These are phyloP conservation scores for Falco cherrug DNA, from an alignment of 2,797 vertebrate genomes.

Conservation along the genomic window DNA sequence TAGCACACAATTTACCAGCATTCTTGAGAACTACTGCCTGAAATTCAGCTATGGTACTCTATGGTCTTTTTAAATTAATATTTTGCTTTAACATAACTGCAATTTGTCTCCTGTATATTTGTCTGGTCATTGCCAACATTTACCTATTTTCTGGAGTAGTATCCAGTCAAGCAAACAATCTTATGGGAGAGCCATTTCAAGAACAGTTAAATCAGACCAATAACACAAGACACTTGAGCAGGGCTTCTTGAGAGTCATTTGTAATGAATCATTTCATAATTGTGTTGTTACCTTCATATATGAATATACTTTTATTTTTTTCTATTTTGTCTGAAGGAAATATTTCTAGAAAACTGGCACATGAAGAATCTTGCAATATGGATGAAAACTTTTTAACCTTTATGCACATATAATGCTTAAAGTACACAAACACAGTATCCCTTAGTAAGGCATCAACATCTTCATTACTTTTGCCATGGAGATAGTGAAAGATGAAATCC, in stretches of 20 bases:
- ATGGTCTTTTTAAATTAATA: not conserved
- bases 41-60: not conserved
- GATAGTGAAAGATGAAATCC: not conserved
- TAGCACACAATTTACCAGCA: not conserved
- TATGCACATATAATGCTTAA: not conserved
- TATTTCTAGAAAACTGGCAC: not conserved
- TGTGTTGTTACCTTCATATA: not conserved
- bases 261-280: not conserved
- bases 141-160: not conserved
- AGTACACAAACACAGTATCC: not conserved
- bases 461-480: not conserved
- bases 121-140: not conserved
- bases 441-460: not conserved
- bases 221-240: not conserved
- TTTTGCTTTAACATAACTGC: not conserved
- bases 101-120: not conserved
- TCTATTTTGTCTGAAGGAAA: not conserved
- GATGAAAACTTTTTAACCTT: not conserved
- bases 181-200: not conserved
- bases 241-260: not conserved
- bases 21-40: not conserved
- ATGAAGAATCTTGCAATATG: not conserved
- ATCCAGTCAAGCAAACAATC: not conserved
- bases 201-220: not conserved
- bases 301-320: not conserved